phyloP scores from a whole-genome alignment of 2,113 vertebrate species.

The Lanius collurio region DNA sequence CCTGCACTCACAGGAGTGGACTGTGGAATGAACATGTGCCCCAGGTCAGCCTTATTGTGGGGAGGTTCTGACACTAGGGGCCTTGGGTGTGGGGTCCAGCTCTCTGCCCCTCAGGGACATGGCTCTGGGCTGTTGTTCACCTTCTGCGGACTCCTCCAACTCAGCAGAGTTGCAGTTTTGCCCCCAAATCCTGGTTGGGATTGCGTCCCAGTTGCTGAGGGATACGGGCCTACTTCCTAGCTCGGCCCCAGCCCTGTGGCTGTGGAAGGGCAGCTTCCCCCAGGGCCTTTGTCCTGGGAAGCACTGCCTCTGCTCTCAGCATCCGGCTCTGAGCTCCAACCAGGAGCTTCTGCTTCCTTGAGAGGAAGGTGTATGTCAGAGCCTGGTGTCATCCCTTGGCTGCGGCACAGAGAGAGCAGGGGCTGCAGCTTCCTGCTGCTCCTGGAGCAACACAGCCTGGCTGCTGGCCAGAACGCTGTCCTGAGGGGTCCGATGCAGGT shows the following conservation, averaged over 20 bases:
- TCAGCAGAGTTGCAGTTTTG: not conserved
- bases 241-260: not conserved
- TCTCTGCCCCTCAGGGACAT: not conserved
- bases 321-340: not conserved
- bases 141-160: not conserved
- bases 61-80: not conserved
- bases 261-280: not conserved
- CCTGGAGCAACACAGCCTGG: not conserved
- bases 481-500: fast-evolving
- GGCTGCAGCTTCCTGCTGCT: fast-evolving
- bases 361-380: fast-evolving
- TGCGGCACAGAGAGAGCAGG: not conserved
- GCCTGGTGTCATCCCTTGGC: not conserved
- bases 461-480: fast-evolving
- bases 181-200: not conserved
- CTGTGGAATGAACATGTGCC: not conserved
- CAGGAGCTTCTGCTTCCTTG: not conserved
- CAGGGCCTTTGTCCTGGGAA: fast-evolving
- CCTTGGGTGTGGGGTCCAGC: not conserved
- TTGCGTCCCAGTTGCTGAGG: fast-evolving
- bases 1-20: not conserved
- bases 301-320: fast-evolving
- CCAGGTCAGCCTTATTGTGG: not conserved
- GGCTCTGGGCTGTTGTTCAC: not conserved
- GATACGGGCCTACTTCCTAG: not conserved